A percentile compares a stretch with the other conserved stretches of the same genome.
Conservation (phyloP, 2,113 vertebrate species). For the Heteronetta atricapilla region DNA sequence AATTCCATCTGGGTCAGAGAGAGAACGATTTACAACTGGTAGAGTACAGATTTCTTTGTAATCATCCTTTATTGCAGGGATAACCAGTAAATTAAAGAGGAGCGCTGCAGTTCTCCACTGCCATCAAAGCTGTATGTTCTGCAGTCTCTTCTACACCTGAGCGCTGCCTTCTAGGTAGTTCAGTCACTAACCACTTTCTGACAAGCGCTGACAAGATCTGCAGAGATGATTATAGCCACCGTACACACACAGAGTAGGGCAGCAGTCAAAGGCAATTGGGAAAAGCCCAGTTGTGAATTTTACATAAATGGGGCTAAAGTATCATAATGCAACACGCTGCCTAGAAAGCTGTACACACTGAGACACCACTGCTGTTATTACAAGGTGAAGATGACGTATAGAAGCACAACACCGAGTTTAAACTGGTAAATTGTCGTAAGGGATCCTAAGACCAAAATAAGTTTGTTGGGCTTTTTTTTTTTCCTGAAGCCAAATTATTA, state of each 20-base stretch:
- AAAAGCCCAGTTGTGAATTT: neutral
- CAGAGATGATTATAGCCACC: neutral
- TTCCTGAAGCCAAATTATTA: neutral
- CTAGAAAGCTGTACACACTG: neutral
- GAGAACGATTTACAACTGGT: neutral
- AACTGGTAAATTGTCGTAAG: neutral
- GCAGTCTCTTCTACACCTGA: neutral
- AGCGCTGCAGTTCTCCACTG: neutral
- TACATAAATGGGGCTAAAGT: neutral
- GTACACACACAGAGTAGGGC: neutral
- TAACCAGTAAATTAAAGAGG: neutral
- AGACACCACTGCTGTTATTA: neutral
- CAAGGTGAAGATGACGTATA: neutral
- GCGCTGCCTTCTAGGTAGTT: neutral
- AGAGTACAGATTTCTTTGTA: neutral
- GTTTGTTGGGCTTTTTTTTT: neutral
- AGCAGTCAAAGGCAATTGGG: neutral
- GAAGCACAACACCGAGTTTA: neutral
- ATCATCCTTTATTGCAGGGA: neutral
- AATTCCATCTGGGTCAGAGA: neutral
- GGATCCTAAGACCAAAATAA: fast-evolving
- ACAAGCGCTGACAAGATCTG: neutral
- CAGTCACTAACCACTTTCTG: neutral
- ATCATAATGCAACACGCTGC: neutral
- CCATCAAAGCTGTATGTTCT: neutral